phyloP scores from a whole-genome alignment of 1,140 invertebrate species.

The Papilio polyxenes region DNA sequence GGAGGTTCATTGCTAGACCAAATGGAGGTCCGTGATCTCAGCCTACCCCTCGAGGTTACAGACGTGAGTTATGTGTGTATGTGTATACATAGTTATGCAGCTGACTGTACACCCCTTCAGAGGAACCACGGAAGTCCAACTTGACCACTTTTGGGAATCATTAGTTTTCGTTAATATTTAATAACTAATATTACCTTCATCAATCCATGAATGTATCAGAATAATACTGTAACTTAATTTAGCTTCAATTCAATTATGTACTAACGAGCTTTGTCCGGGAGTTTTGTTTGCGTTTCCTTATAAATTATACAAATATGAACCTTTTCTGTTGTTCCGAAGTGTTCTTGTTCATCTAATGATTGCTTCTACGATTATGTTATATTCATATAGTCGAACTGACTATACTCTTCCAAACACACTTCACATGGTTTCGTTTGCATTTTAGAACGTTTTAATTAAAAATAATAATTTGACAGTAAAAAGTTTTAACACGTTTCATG shows the following conservation, averaged over 20 bases:
- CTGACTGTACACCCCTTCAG: no score
- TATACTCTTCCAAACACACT: not conserved
- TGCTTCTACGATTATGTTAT: not conserved
- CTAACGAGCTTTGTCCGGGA: constrained; percentile 3
- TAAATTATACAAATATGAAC: constrained; percentile 7
- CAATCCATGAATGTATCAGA: not conserved
- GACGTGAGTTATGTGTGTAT: no score
- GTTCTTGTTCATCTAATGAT: not conserved
- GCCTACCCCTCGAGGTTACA: no score
- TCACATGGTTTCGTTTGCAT: no score
- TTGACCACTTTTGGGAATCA: not conserved
- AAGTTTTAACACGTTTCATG: no score
- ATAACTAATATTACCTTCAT: not conserved
- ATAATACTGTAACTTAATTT: not conserved
- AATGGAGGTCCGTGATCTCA: no score
- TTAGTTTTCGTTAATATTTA: not conserved
- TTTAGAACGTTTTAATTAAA: no score
- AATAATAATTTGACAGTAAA: no score
- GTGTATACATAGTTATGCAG: no score
- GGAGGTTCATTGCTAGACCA: no score
- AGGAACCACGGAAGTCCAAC: no score
- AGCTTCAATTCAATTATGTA: not conserved
- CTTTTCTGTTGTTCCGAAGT: not conserved
- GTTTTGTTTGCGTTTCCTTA: not conserved
- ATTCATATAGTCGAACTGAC: not conserved